Percentiles rank a stretch among this genome's conserved stretches.
Conservation (phyloP, 1,140 invertebrate species). For the Trichoplusia ni region DNA sequence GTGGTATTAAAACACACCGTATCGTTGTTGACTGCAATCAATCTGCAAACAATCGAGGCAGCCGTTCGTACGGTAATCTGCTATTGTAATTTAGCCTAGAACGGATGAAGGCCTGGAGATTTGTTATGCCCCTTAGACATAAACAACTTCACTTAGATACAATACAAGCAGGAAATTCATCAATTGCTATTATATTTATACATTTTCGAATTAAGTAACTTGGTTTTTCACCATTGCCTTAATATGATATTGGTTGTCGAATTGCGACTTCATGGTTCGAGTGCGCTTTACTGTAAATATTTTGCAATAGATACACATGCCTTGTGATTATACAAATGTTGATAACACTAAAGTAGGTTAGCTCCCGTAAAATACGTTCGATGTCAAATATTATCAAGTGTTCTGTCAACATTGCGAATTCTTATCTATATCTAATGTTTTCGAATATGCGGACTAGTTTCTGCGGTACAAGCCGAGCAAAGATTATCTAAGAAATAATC, state of each 20-base stretch:
- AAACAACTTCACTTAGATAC: conserved; percentile 18
- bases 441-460: conserved; percentile 60
- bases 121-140: conserved; percentile 27
- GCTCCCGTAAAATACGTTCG: conserved; percentile 66
- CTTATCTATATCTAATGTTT: conserved; percentile 70
- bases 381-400: conserved; percentile 75
- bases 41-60: conserved; percentile 46
- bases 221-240: conserved; percentile 4
- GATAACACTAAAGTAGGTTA: conserved; percentile 77
- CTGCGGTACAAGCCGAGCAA: too few relatives aligned
- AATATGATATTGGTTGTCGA: not conserved
- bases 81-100: conserved; percentile 33
- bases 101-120: conserved; percentile 22
- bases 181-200: not conserved
- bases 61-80: conserved; percentile 35
- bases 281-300: conserved; percentile 37
- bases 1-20: not conserved
- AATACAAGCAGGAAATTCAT: conserved; percentile 20
- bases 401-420: conserved; percentile 69
- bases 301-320: conserved; percentile 57
- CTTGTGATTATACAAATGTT: conserved; percentile 70
- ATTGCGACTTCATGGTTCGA: not conserved
- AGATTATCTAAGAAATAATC: too few relatives aligned
- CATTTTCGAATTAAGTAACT: not conserved
- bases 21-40: conserved; percentile 38